Base-by-base conservation (phyloP, 1,140 invertebrate species). In the Papilio xuthus region DNA sequence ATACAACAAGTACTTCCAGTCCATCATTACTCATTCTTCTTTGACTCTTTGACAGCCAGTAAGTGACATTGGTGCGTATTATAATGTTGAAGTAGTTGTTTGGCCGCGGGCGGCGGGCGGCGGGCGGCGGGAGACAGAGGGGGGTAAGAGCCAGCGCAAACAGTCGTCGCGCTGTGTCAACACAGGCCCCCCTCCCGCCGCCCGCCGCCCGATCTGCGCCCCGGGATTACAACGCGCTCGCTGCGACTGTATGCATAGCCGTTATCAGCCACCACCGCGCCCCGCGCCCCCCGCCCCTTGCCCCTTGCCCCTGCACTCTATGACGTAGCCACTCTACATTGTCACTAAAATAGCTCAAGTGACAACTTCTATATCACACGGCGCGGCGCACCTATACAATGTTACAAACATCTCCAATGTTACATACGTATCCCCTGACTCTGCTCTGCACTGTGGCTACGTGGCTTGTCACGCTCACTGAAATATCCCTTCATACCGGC, bases 311-410 rank as follows among this genome's bases (percentile, higher is more conserved):
- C 56, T 9, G 23, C 20, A 26, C 56, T 9, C 10, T 9, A 26
- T 60, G 56, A 60, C 56, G 56, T 26, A 60, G 56, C 56, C 56
- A 60, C 56, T 60, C 56, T 20, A 60, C 56, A 60, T n/a, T 60
- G 23, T 60, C 8, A 60, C 56, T 60, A 26, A 60, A 60, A 60
- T 60, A 60, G 23, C 56, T 60, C 23, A 10, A 60, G 20, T 60
- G 23, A 23, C 20, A 12, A 60, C 56, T 20, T n/a, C 56, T 10
- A 4, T 60, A 26, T 23, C 56, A 60, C 20, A 60, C 20, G 10
- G 23, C 56, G 56, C 20, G 10, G 23, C 56, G 56, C 56, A 60
- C 20, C 56, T 60, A 26, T 26, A 60, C 56, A 60, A 60, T 23
- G 18, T 60, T 23, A n/a, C 18, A 44, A 6, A 32, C 15, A 15